Evolutionary conservation across 2,797 vertebrate species (phyloP).

Genomic region (Gambelia wislizenii): DNA sequence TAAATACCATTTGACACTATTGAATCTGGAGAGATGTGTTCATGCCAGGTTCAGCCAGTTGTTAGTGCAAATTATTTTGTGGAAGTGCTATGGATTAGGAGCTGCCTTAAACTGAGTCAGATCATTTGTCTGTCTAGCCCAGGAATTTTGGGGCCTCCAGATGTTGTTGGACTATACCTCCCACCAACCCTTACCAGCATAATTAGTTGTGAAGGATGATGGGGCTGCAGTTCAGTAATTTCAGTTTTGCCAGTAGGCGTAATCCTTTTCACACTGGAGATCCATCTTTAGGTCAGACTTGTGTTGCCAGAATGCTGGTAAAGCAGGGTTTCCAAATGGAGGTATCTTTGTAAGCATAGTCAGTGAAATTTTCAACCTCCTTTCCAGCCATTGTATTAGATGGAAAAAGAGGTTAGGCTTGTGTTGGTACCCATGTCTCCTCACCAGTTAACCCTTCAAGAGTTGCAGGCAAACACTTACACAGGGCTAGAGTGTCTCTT

Average conservation of each 20-base stretch:
- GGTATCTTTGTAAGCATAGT: neutral
- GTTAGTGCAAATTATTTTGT: neutral
- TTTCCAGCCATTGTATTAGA: too few relatives aligned
- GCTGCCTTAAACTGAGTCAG: neutral
- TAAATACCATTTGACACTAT: constrained; percentile 5
- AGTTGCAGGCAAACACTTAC: neutral
- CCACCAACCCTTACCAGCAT: neutral
- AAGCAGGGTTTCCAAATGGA: neutral
- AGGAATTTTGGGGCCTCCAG: neutral
- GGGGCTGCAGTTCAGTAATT: neutral
- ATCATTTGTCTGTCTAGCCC: neutral
- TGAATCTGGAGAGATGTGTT: neutral
- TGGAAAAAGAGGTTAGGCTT: too few relatives aligned
- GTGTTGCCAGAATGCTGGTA: neutral
- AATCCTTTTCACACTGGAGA: neutral
- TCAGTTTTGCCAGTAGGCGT: neutral
- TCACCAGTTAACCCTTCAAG: neutral
- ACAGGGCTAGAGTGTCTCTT: neutral
- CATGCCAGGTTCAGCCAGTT: neutral
- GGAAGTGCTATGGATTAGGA: neutral
- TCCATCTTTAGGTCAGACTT: neutral
- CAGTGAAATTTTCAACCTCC: neutral
- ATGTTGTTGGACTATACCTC: neutral
- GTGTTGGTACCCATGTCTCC: too few relatives aligned
- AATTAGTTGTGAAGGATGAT: neutral